Evolutionary conservation across 2,797 vertebrate species (phyloP).

Genomic region (Glyptemys insculpta): DNA sequence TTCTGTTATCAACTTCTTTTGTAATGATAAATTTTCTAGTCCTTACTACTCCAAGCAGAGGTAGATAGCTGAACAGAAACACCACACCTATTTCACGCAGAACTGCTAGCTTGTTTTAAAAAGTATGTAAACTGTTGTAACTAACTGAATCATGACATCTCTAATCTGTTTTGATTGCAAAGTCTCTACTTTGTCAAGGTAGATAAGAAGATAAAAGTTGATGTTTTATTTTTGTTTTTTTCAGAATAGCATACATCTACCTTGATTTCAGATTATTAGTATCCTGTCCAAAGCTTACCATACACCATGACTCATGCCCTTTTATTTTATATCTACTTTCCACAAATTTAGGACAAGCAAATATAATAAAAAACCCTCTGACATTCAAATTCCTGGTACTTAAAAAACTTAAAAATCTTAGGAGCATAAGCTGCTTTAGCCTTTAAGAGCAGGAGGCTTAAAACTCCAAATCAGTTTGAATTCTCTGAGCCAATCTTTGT

Average conservation of each 20-base stretch:
- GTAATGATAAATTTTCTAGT: background rate
- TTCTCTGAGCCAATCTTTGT: conserved; percentile 70
- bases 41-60: background rate
- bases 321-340: conserved; percentile 7
- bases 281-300: background rate
- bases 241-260: background rate
- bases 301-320: background rate
- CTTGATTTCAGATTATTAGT: background rate
- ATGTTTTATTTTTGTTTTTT: background rate
- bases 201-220: background rate
- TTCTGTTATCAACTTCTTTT: background rate
- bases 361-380: background rate
- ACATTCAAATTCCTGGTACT: conserved; percentile 49
- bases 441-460: conserved; percentile 70
- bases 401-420: conserved; percentile 57
- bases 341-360: background rate
- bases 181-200: background rate
- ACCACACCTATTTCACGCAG: background rate
- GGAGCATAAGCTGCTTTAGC: conserved; percentile 68
- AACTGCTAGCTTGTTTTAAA: background rate
- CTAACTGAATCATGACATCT: background rate
- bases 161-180: background rate
- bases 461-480: conserved; percentile 73
- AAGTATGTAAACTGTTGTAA: rapidly evolving
- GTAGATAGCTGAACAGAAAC: background rate